Base-by-base conservation (phyloP, 2,113 vertebrate species). In the Alligator sinensis region DNA sequence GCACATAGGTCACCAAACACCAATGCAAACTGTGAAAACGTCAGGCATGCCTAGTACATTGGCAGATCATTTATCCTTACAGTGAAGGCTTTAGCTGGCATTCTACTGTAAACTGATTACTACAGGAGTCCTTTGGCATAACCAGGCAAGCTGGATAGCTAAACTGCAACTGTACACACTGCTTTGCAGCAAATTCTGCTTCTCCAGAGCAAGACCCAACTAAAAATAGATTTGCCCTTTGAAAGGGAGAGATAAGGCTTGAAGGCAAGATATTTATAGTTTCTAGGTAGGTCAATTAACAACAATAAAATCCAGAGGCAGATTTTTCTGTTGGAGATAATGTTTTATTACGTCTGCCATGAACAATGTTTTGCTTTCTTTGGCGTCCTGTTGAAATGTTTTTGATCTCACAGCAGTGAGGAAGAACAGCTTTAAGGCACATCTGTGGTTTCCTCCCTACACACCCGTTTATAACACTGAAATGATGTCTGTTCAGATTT, bases 291-390 rank as follows among this genome's bases (percentile, higher is more conserved):
- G 60, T 82, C 87, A 85, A 80, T 34, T 82, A 89, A 25, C 58
- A 93, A 94, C 61, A 96, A 88, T 57, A 88, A 84, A 89, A 47
- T 87, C 21, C 74, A 89, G 87, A 87, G 76, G 54, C 87, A 95
- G 61, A 30, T 38, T 82, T 88, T 59, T 91, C 94, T 96, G 77
- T 86, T 93, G 91, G 58, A 83, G 80, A 89, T 17, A 93, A 66
- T 59, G 91, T 68, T 96, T 97, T 93, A 95, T 95, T 96, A 93
- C 94, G 95, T 84, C 82, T 94, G 90, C 93, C 77, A 70, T 82
- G 79, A 91, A 77, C 72, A 85, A 89, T 82, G 47, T 80, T 87
- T 89, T 93, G 92, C 88, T 92, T 92, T 83, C 91, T 94, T 84
- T 96, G 94, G 90, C 85, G 55, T 59, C 90, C 80, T 79, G 84